Percentiles rank a stretch among this genome's conserved stretches.
Conservation (phyloP, 2,113 vertebrate genomes). For the Ptilonorhynchus violaceus region DNA sequence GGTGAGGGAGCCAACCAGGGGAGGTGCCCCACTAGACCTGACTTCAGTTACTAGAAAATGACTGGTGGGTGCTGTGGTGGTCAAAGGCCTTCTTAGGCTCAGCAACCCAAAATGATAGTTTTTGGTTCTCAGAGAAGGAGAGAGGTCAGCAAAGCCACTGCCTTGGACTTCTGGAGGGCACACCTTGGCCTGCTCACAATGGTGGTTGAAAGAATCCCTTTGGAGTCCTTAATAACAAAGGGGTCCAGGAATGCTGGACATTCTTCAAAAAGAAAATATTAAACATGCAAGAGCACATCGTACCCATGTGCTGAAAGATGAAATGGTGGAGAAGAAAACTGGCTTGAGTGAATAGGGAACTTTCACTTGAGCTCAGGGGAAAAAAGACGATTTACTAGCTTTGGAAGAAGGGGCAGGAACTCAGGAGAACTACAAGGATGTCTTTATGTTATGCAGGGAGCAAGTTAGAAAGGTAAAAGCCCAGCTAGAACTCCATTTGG, state of each 20-base stretch:
- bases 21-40: background rate
- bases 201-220: background rate
- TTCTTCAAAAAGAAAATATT: background rate
- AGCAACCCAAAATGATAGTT: background rate
- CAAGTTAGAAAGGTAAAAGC: background rate
- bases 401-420: background rate
- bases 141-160: background rate
- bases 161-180: background rate
- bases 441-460: background rate
- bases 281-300: too few relatives aligned
- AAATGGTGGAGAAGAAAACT: background rate
- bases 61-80: background rate
- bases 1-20: background rate
- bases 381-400: background rate
- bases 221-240: background rate
- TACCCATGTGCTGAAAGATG: background rate
- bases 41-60: background rate
- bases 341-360: background rate
- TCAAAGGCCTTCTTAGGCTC: background rate
- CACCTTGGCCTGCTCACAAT: background rate
- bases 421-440: background rate
- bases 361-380: background rate
- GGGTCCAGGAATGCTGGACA: background rate
- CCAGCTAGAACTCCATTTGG: background rate
- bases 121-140: background rate